A percentile compares a stretch with the other conserved stretches of the same genome.
Conservation (phyloP, 2,797 vertebrate genomes). For the Sebastes alutus region DNA sequence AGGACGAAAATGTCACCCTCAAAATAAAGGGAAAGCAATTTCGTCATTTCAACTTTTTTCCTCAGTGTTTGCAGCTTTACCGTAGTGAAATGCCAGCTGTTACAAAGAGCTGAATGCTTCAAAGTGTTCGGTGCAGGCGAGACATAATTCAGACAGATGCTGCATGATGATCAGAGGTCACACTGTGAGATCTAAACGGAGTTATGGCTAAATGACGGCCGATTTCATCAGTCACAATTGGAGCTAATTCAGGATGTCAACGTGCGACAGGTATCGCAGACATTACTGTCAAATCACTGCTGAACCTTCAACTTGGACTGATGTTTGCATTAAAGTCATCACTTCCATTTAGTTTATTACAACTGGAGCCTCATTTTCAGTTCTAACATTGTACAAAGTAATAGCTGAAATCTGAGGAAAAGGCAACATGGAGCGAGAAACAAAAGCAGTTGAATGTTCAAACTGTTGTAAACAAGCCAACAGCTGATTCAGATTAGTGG, state of each 20-base stretch:
- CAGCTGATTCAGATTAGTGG: neutral
- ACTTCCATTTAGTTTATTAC: neutral
- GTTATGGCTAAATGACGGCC: neutral
- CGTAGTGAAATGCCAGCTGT: slow-evolving; percentile 51
- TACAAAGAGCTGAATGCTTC: slow-evolving; percentile 32
- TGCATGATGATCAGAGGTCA: slow-evolving; percentile 11
- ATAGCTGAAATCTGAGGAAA: neutral
- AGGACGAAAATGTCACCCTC: slow-evolving; percentile 89
- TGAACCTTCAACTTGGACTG: neutral
- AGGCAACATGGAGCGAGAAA: neutral
- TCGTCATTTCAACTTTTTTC: slow-evolving; percentile 61
- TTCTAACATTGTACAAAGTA: neutral
- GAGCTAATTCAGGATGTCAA: neutral
- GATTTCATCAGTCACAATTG: neutral
- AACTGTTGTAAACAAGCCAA: neutral
- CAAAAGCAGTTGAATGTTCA: neutral
- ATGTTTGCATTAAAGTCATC: neutral
- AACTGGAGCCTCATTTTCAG: neutral
- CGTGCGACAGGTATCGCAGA: neutral
- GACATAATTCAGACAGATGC: slow-evolving; percentile 22
- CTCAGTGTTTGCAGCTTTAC: slow-evolving; percentile 34
- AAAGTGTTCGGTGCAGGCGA: slow-evolving; percentile 8
- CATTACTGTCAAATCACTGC: neutral
- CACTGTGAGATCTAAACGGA: neutral
- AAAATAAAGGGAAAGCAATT: slow-evolving; percentile 87